phyloP scores from a whole-genome alignment of 2,113 vertebrate genomes.

The Carettochelys insculpta region DNA sequence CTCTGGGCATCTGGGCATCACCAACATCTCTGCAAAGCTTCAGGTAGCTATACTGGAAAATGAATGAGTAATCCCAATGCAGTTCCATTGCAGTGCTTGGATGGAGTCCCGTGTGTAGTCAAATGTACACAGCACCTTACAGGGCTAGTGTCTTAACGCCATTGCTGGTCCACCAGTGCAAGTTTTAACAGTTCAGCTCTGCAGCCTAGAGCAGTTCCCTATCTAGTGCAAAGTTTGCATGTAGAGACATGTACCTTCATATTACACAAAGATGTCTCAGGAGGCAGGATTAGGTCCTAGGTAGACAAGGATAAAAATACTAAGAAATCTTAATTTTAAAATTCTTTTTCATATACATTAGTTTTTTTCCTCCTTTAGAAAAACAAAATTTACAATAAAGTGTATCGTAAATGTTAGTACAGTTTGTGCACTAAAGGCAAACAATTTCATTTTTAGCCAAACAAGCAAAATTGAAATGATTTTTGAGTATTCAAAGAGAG shows the following conservation, averaged over 20 bases:
- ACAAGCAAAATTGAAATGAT: accelerated
- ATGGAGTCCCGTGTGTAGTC: background rate
- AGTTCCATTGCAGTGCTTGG: background rate
- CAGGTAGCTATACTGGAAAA: background rate
- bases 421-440: background rate
- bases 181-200: background rate
- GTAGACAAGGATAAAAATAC: background rate
- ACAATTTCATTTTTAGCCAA: background rate
- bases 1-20: no score
- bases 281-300: background rate
- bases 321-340: background rate
- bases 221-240: background rate
- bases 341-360: background rate
- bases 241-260: background rate
- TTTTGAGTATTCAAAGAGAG: background rate
- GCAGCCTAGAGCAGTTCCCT: background rate
- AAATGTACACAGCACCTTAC: background rate
- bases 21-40: no score
- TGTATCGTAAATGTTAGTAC: background rate
- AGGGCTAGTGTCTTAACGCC: accelerated
- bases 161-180: background rate
- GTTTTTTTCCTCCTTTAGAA: background rate
- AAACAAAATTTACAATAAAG: no score
- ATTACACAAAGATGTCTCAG: accelerated
- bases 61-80: background rate